Percentiles rank a stretch among this genome's conserved stretches.
These are phyloP conservation scores for Calameuta idolon DNA, from an alignment of 2,888 invertebrate species.

Conservation along the genomic window DNA sequence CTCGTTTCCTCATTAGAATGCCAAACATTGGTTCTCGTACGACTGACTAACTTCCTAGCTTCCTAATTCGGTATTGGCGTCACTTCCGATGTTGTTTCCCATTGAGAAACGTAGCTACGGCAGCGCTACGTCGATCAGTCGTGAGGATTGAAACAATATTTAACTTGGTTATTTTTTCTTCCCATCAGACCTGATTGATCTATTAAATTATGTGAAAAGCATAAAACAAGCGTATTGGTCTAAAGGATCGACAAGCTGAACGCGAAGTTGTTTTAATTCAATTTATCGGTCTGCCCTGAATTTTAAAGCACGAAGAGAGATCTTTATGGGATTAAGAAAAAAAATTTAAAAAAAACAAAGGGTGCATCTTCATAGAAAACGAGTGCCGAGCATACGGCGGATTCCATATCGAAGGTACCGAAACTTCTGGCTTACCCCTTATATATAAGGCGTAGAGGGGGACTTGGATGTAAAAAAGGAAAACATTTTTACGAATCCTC, in stretches of 20 bases:
- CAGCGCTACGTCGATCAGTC: background rate
- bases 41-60: constrained; percentile 54
- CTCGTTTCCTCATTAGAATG: constrained; percentile 65
- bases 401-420: background rate
- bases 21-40: constrained; percentile 53
- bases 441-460: background rate
- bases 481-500: constrained; percentile 12
- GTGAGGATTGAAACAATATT: background rate
- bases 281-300: background rate
- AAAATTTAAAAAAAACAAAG: constrained; percentile 8
- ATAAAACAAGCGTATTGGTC: background rate
- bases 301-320: background rate
- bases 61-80: constrained; percentile 57
- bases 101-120: background rate
- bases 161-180: background rate
- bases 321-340: background rate
- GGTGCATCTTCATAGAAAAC: constrained; percentile 11
- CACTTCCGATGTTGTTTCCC: background rate
- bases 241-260: background rate
- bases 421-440: background rate
- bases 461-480: background rate
- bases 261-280: background rate
- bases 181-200: background rate
- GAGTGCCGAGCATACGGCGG: background rate
- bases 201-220: background rate